These are phyloP conservation scores for Euthynnus affinis DNA, from an alignment of 2,797 vertebrate species.

Conservation along the genomic window DNA sequence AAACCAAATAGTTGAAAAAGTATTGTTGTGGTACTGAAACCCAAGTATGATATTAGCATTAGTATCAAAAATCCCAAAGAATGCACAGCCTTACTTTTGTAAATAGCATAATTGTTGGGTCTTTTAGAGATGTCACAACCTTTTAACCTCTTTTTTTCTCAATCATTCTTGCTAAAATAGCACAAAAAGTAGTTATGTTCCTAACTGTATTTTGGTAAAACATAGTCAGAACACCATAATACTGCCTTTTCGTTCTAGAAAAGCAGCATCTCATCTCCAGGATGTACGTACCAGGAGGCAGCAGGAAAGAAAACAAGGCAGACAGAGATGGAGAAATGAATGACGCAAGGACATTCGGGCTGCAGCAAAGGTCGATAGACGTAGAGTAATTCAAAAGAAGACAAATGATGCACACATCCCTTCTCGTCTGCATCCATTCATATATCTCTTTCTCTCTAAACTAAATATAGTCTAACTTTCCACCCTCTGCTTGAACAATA, in stretches of 20 bases:
- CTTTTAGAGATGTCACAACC: not conserved
- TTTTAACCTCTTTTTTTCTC: too few species aligned
- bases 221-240: not conserved
- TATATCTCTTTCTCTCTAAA: not conserved
- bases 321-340: not conserved
- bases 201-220: slow-evolving; percentile 11
- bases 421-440: not conserved
- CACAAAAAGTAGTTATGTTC: not conserved
- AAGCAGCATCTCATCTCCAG: slow-evolving; percentile 47
- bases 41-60: too few species aligned
- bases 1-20: too few species aligned
- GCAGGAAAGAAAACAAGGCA: slow-evolving; percentile 20
- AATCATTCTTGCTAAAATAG: not conserved
- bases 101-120: not conserved
- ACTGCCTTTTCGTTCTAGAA: slow-evolving; percentile 3
- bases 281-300: slow-evolving; percentile 50
- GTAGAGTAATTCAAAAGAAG: not conserved
- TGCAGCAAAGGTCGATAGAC: too few species aligned
- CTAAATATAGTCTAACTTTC: too few species aligned
- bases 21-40: not conserved
- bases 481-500: not conserved
- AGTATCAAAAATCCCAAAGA: not conserved
- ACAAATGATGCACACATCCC: slow-evolving; percentile 6
- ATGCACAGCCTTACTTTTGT: not conserved
- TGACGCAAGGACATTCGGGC: not conserved